Base-by-base conservation (phyloP, 2,113 vertebrate genomes). In the Gallinago media region DNA sequence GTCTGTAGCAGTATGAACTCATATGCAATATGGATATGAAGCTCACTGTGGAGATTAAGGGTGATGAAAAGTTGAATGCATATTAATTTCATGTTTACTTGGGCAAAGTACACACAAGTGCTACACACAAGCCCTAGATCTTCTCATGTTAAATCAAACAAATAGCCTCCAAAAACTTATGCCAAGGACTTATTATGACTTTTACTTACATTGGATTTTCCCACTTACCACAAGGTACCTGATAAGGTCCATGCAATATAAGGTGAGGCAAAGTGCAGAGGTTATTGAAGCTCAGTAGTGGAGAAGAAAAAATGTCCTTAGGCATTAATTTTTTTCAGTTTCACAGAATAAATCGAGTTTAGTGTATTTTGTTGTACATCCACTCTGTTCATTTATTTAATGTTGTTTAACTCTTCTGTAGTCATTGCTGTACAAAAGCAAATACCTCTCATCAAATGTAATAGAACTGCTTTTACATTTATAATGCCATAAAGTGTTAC, bases 391-490 rank as follows among this genome's bases (percentile, higher is more conserved):
- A 59, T 87, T 91, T 5, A 0, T 15, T 79, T 40, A 31, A 8
- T 20, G 14, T 62, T 67, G 54, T 79, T 82, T 90, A 73, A 76
- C 82, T 93, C 36, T 26, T 42, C 2, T 62, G 20, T 36, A 85
- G 77, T 36, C 34, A 12, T 32, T 79, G 42, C 8, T 5, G 9
- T 71, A 79, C 17, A 85, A 75, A 92, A 92, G 20, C 1, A 12
- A 89, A 40, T 73, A 70, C 66, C 66, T 95, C 17, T 85, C 40
- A 79, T 79, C 21, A 67, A 94, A 71, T 59, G 34, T 66, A 90
- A 83, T 27, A 73, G 58, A 55, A 79, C 42, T 80, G 68, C 55
- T 93, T 95, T 92, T 74, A 67, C 36, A 38, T 96, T 94, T 96
- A 92, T 73, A 50, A 59, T 59, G 58, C 5, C 23, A 74, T 93